phyloP scores from a whole-genome alignment of 2,888 invertebrate species.

The Tricholauxania praeusta region DNA sequence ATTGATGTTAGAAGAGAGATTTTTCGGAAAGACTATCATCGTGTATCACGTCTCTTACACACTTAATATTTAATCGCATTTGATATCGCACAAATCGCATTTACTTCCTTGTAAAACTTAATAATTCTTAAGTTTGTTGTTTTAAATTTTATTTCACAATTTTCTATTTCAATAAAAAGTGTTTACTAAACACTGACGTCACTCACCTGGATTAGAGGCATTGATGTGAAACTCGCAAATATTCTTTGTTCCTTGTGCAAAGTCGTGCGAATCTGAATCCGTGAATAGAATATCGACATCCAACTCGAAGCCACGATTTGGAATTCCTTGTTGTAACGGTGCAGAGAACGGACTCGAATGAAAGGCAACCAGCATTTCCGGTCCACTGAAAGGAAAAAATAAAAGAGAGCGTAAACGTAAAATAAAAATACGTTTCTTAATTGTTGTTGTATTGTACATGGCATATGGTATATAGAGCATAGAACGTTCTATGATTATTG shows the following conservation, averaged over 20 bases:
- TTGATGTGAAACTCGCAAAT: conserved; percentile 82
- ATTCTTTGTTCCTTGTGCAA: conserved; percentile 73
- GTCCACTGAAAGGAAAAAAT: conserved; percentile 70
- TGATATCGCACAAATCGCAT: no score
- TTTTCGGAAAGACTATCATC: no score
- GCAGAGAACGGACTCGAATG: conserved; percentile 87
- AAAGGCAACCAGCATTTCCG: conserved; percentile 89
- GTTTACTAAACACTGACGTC: neutral
- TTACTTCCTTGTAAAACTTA: no score
- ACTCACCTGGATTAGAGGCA: conserved; percentile 72
- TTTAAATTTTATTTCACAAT: neutral
- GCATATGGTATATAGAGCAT: no score
- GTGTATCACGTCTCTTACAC: no score
- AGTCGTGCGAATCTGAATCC: conserved; percentile 88
- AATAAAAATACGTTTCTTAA: conserved; percentile 6
- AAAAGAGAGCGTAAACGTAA: neutral
- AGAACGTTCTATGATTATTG: no score
- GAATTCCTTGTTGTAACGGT: conserved; percentile 76
- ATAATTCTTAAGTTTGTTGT: no score
- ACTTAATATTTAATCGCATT: no score
- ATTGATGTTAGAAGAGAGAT: no score
- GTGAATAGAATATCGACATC: conserved; percentile 90
- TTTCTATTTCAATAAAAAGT: neutral
- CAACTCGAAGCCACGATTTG: conserved; percentile 85
- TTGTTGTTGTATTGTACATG: neutral